Percentiles rank a stretch among this genome's conserved stretches.
Evolutionary conservation across 2,113 vertebrate species (phyloP).

Genomic region (Pao palembangensis): DNA sequence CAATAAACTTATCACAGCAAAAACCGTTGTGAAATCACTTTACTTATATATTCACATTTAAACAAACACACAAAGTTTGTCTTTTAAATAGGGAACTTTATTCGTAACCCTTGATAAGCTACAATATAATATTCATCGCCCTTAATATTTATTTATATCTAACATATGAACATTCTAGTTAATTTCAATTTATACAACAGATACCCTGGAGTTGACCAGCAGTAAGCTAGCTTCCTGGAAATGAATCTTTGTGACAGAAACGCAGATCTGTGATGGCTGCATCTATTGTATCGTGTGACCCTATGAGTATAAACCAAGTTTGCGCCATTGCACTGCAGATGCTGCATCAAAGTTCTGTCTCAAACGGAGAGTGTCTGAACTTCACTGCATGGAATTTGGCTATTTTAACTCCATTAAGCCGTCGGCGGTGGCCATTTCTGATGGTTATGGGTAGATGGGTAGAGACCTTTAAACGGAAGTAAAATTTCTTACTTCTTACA

Average conservation of each 20-base stretch:
- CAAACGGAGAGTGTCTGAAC: neutral
- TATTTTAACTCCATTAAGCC: too few relatives aligned
- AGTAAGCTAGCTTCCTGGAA: constrained; percentile 47
- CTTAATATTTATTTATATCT: constrained; percentile 72
- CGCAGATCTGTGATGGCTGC: constrained; percentile 11
- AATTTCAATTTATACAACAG: constrained; percentile 71
- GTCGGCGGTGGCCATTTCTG: constrained; percentile 1
- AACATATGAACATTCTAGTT: constrained; percentile 76
- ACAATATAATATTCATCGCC: constrained; percentile 82
- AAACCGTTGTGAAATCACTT: constrained; percentile 12
- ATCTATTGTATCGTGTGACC: neutral
- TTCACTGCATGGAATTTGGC: too few relatives aligned
- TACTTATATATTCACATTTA: constrained; percentile 26
- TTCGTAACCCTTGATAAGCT: constrained; percentile 81
- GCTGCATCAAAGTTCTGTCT: neutral
- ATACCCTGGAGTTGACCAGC: constrained; percentile 55
- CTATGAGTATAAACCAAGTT: neutral
- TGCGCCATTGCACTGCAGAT: neutral
- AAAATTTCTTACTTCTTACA: too few relatives aligned
- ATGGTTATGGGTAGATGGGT: constrained; percentile 5
- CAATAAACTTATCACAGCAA: constrained; percentile 73
- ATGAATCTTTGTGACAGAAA: constrained; percentile 25
- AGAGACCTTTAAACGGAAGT: neutral
- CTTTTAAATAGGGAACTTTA: constrained; percentile 89
- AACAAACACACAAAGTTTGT: constrained; percentile 74